phyloP scores from a whole-genome alignment of 2,113 vertebrate species.

The Takifugu flavidus region DNA sequence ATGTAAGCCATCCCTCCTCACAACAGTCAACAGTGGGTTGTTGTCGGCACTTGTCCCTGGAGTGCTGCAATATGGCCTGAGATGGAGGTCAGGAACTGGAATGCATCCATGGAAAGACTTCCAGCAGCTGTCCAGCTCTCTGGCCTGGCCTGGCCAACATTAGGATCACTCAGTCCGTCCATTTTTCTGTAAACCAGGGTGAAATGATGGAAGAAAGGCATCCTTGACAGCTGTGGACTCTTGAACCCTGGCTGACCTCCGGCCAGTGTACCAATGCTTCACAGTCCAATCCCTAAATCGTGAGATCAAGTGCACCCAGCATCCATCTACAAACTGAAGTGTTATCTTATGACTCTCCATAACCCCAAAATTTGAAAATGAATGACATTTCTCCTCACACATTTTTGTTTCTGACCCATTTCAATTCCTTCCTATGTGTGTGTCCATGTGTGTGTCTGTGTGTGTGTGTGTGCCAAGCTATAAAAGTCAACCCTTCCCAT shows the following conservation, averaged over 20 bases:
- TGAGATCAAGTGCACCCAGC: not conserved
- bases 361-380: too few relatives aligned
- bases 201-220: conserved; percentile 62
- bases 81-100: conserved; percentile 64
- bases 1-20: conserved; percentile 8
- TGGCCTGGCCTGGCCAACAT: conserved; percentile 38
- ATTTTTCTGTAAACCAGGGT: conserved; percentile 61
- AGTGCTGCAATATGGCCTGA: conserved; percentile 66
- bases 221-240: conserved; percentile 74
- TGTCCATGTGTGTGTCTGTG: conserved; percentile 3
- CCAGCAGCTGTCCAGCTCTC: conserved; percentile 69
- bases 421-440: not conserved
- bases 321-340: not conserved
- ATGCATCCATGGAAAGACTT: conserved; percentile 66
- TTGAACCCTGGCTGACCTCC: conserved; percentile 70
- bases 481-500: conserved; percentile 24
- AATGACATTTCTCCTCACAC: not conserved
- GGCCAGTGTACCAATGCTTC: conserved; percentile 1
- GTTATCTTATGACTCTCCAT: not conserved
- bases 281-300: too few relatives aligned
- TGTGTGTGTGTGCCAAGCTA: not conserved
- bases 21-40: conserved; percentile 48
- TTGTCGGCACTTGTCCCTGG: conserved; percentile 58
- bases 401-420: conserved; percentile 13
- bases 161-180: conserved; percentile 70